phyloP scores from a whole-genome alignment of 2,797 vertebrate genomes.

The Melanogrammus aeglefinus region DNA sequence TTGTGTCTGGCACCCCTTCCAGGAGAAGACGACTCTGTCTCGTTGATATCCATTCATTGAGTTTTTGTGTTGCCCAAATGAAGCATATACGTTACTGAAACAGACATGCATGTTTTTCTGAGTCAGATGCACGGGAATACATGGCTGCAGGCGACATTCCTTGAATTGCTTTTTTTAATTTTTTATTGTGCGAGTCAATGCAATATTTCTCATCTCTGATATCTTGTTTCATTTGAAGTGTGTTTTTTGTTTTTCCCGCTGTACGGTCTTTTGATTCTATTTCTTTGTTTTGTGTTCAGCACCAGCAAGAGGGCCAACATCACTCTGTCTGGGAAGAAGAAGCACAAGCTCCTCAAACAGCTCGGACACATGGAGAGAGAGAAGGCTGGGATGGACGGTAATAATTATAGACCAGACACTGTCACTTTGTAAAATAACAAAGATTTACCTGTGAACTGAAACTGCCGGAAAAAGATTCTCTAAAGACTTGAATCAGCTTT shows the following conservation, averaged over 20 bases:
- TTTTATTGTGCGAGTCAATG: no score
- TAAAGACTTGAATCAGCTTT: no score
- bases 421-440: neutral
- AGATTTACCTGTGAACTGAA: neutral
- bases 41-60: no score
- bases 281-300: conserved; percentile 46
- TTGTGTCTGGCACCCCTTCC: no score
- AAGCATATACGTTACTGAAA: no score
- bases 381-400: conserved; percentile 73
- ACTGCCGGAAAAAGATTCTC: neutral
- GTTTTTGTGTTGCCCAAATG: no score
- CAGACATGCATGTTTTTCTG: no score
- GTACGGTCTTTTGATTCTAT: neutral
- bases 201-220: neutral
- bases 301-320: conserved; percentile 82
- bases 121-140: no score
- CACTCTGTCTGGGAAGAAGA: conserved; percentile 86
- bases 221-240: neutral
- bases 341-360: conserved; percentile 80
- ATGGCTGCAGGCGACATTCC: no score
- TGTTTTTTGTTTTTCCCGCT: no score
- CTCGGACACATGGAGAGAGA: conserved; percentile 74
- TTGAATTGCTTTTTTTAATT: no score
- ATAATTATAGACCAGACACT: conserved; percentile 32
- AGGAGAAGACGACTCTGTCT: no score